phyloP scores from a whole-genome alignment of 2,797 vertebrate genomes.

The Acrocephalus scirpaceus region DNA sequence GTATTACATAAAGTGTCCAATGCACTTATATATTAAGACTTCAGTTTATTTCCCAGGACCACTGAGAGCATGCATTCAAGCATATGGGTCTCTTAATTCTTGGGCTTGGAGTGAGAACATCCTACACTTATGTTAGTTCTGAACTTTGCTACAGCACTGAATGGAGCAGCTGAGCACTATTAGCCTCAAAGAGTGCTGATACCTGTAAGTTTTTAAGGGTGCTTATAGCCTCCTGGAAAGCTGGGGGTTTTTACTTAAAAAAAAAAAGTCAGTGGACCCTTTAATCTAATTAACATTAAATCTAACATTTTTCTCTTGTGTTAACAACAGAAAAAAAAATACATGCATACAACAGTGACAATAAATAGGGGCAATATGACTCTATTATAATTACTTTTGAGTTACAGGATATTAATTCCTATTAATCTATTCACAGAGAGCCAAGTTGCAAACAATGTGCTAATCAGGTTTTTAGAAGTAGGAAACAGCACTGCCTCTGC shows the following conservation, averaged over 20 bases:
- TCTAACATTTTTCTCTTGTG: background rate
- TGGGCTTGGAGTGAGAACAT: background rate
- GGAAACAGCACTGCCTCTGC: constrained; percentile 11
- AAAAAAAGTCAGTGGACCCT: background rate
- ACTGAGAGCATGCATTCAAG: background rate
- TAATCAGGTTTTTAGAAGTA: constrained; percentile 23
- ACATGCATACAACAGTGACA: constrained; percentile 37
- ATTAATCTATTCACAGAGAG: constrained; percentile 63
- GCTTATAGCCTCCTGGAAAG: background rate
- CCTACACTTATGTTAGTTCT: background rate
- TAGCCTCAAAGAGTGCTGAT: background rate
- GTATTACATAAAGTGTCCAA: background rate
- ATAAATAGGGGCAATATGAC: constrained; percentile 53
- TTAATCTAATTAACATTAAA: constrained; percentile 15
- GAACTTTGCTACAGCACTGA: background rate
- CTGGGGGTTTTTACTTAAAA: background rate
- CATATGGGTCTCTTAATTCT: background rate
- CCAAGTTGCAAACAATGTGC: background rate
- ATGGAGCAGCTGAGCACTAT: background rate
- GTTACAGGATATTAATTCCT: constrained; percentile 51
- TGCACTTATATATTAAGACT: background rate
- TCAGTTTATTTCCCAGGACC: background rate
- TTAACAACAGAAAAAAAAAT: background rate
- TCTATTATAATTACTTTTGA: constrained; percentile 18
- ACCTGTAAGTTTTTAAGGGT: background rate